A percentile compares a stretch with the other conserved stretches of the same genome.
phyloP scores from a whole-genome alignment of 1,140 invertebrate genomes.

The Gonioctena quinquepunctata region DNA sequence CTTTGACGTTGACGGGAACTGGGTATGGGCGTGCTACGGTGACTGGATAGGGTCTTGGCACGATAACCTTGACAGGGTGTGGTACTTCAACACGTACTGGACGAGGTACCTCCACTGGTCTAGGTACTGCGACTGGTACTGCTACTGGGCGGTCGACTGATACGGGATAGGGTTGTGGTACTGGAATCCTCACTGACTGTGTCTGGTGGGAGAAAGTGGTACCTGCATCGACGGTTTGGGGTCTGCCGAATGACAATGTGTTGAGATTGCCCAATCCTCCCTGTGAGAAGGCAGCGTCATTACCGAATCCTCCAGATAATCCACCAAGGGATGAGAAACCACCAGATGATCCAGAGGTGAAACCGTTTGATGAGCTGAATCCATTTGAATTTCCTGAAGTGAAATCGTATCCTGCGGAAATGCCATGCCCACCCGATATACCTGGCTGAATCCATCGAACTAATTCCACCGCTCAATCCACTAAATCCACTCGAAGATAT shows the following conservation, averaged over 20 bases:
- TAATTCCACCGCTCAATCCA: not conserved
- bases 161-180: conserved; percentile 50
- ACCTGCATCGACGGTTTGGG: conserved; percentile 21
- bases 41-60: conserved; percentile 43
- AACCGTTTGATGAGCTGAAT: not conserved
- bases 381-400: not conserved
- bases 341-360: not conserved
- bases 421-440: not conserved
- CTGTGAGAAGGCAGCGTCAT: not conserved
- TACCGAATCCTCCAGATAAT: conserved; percentile 17
- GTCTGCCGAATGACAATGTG: not conserved
- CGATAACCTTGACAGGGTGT: conserved; percentile 41
- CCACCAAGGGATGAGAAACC: not conserved
- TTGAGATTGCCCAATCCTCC: not conserved
- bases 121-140: conserved; percentile 45
- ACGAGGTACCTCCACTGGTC: conserved; percentile 50
- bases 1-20: conserved; percentile 49
- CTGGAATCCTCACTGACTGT: conserved; percentile 47
- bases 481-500: not conserved
- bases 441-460: not conserved
- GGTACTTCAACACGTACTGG: conserved; percentile 49
- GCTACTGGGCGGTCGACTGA: conserved; percentile 36
- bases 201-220: conserved; percentile 37
- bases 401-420: too few relatives aligned
- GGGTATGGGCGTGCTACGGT: conserved; percentile 42